A percentile compares a stretch with the other conserved stretches of the same genome.
Conservation (phyloP, 2,888 invertebrate species). For the Minunthozetes semirufus region DNA sequence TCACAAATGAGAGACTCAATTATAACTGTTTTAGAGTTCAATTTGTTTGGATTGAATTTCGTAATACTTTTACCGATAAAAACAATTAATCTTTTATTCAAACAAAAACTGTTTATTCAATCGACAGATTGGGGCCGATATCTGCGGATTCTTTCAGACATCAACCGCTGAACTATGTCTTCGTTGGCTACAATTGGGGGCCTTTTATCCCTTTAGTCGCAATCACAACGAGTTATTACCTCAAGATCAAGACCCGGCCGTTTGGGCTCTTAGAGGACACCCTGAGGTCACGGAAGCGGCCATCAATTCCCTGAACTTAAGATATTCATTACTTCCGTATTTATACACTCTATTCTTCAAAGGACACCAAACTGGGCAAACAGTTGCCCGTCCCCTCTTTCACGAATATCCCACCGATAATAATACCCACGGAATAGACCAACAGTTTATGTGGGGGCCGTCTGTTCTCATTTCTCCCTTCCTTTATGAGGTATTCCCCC, state of each 20-base stretch:
- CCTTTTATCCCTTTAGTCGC: conserved; percentile 76
- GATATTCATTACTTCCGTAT: not conserved
- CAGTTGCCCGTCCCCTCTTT: conserved; percentile 69
- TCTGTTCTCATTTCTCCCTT: conserved; percentile 67
- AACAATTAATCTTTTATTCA: too few relatives aligned
- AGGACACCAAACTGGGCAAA: conserved; percentile 63
- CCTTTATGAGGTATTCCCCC: conserved; percentile 48
- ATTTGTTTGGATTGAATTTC: conserved; percentile 52
- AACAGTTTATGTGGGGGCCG: conserved; percentile 70
- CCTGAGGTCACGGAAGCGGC: conserved; percentile 61
- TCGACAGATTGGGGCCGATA: conserved; percentile 63
- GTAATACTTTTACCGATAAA: too few relatives aligned
- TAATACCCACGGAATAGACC: conserved; percentile 61
- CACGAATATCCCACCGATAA: conserved; percentile 53
- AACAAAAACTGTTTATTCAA: too few relatives aligned
- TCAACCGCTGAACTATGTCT: conserved; percentile 65
- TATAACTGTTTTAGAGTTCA: conserved; percentile 49
- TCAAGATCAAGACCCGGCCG: conserved; percentile 67
- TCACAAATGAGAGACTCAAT: conserved; percentile 43
- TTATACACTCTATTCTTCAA: conserved; percentile 70
- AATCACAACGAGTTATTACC: conserved; percentile 61
- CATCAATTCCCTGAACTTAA: conserved; percentile 56
- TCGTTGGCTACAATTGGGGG: conserved; percentile 77
- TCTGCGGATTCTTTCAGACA: conserved; percentile 83
- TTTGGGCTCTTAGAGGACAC: too few relatives aligned